A percentile compares a stretch with the other conserved stretches of the same genome.
phyloP scores from a whole-genome alignment of 2,113 vertebrate species.

The Dendrocopos noguchii region DNA sequence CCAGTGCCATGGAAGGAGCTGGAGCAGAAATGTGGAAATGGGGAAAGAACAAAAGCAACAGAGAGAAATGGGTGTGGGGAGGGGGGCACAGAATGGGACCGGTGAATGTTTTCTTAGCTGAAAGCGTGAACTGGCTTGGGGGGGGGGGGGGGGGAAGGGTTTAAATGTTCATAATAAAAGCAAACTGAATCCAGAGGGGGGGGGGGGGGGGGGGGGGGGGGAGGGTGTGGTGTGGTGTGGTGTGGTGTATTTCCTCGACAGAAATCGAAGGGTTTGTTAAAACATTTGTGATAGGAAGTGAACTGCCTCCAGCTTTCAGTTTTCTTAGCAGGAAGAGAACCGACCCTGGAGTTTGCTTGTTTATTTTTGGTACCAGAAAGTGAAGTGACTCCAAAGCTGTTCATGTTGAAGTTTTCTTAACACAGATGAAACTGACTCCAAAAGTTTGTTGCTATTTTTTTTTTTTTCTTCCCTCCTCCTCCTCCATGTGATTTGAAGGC shows the following conservation, averaged over 20 bases:
- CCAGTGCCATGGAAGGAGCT: accelerated
- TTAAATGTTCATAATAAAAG: neutral
- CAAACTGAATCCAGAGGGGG: neutral
- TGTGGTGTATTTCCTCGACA: neutral
- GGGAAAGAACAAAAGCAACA: no score
- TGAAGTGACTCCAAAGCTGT: neutral
- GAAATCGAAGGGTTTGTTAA: neutral
- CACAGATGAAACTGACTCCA: neutral
- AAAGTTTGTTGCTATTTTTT: neutral
- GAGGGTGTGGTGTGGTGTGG: no score
- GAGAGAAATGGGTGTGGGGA: neutral
- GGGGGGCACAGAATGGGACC: neutral
- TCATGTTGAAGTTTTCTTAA: neutral
- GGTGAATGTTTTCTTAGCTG: accelerated
- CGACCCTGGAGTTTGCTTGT: accelerated
- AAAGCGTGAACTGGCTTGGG: neutral
- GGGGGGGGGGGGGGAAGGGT: no score
- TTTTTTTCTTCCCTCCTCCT: no score
- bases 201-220: no score
- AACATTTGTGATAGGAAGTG: accelerated
- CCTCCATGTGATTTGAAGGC: no score
- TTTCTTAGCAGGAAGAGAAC: neutral
- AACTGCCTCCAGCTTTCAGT: accelerated
- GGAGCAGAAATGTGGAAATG: accelerated
- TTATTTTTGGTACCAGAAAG: neutral